Evolutionary conservation across 2,113 vertebrate species (phyloP), one percentile per base, ranked within the genome.

Genomic region (Alethe castanea): DNA sequence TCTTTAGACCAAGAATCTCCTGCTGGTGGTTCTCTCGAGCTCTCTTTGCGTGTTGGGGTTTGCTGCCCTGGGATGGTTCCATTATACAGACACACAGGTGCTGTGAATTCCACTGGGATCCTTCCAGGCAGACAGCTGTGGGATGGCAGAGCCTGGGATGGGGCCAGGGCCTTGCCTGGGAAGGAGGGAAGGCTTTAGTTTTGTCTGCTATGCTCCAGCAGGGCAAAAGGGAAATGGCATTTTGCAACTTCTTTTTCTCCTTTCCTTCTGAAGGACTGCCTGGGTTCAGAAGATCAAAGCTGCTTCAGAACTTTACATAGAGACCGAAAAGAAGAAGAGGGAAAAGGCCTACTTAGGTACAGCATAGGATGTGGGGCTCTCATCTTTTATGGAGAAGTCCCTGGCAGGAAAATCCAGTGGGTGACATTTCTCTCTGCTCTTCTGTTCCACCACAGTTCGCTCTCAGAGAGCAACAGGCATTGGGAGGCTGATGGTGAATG

Each of bases 211-310:
- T 82, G 38, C 45, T 82, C 11, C 17, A 40, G 24, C 45, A 54
- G 54, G 42, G 47, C 28, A 62, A 82, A 73, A 40, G 1, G 1
- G 44, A 66, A 80, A 67, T 19, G 45, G 8, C 66, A 45, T 76
- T 86, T 81, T 80, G 38, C 90, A 97, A 81, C 53, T 19, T 65
- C 56, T 74, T 64, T 95, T 94, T 84, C 88, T 89, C 65, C 86
- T 93, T 95, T 95, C 84, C 42, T 76, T 50, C 22, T 92, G 64
- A 98, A 99, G 99, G 98, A 99, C 99, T 14, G 99, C 99, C 48
- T 99, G 99, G 99, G 99, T 99, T 89, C 99, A 99, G 98, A 99
- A 99, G 94, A 99, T 99, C 80, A 99, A 99, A 96, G 99, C 99
- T 10, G 99, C 99, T 20, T 99, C 99, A 16, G 99, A 99, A 64